phyloP scores from a whole-genome alignment of 1,140 invertebrate genomes.

The Liolophura sinensis region DNA sequence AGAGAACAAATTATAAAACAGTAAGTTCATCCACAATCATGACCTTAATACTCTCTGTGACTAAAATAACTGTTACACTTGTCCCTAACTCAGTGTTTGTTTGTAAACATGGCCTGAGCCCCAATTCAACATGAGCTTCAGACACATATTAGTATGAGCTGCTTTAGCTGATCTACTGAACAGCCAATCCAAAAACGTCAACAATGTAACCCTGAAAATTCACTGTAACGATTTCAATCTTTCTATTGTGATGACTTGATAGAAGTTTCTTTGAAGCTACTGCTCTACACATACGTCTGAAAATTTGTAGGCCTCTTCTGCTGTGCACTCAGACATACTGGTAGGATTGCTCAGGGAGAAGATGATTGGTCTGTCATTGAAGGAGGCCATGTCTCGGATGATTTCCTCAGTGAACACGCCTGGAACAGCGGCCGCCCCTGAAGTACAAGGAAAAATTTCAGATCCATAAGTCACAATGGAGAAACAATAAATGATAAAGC shows the following conservation, averaged over 20 bases:
- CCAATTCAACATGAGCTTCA: too few species aligned
- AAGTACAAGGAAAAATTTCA: background rate
- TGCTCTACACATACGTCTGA: constrained; percentile 37
- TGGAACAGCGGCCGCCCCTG: constrained; percentile 56
- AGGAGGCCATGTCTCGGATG: constrained; percentile 46
- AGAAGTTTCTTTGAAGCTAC: background rate
- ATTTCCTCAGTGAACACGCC: constrained; percentile 55
- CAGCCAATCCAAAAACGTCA: background rate
- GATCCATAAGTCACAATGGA: too few species aligned
- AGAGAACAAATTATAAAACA: too few species aligned
- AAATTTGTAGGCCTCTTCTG: constrained; percentile 52
- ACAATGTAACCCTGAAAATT: background rate
- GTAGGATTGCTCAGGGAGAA: constrained; percentile 60
- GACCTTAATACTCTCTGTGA: too few species aligned
- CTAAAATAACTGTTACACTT: too few species aligned
- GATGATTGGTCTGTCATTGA: constrained; percentile 56
- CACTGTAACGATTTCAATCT: too few species aligned
- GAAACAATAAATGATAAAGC: too few species aligned
- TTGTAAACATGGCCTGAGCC: too few species aligned
- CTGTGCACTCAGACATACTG: constrained; percentile 57
- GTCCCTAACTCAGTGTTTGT: too few species aligned
- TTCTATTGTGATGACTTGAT: background rate
- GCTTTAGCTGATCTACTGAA: background rate
- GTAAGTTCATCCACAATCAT: too few species aligned
- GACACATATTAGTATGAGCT: background rate